Conservation (phyloP, 37 sponge, comb jelly and placozoan genomes). For the Lycopodina hypogea region DNA sequence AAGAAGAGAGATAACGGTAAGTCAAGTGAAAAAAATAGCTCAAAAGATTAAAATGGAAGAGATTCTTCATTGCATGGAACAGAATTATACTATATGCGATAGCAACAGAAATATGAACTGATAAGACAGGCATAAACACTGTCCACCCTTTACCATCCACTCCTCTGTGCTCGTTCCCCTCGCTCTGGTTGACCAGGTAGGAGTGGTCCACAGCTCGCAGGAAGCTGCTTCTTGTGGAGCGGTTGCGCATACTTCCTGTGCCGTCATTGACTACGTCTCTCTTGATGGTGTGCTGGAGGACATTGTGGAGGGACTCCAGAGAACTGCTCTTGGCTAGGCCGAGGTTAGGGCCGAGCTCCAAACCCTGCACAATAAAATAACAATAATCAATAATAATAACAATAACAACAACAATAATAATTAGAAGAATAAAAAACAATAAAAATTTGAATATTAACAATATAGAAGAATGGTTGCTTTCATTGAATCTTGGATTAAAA, state of each 20-base stretch:
- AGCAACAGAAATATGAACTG: too few relatives aligned
- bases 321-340: slow-evolving; percentile 63
- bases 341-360: slow-evolving; percentile 51
- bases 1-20: too few relatives aligned
- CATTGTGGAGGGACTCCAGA: slow-evolving; percentile 65
- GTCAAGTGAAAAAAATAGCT: too few relatives aligned
- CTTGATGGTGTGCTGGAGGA: slow-evolving; percentile 48
- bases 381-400: neutral
- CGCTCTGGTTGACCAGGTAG: neutral
- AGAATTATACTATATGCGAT: too few relatives aligned
- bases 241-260: neutral
- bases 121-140: too few relatives aligned
- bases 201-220: slow-evolving; percentile 49
- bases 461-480: neutral
- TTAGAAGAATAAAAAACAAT: neutral
- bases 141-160: slow-evolving; percentile 28
- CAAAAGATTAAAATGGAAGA: too few relatives aligned
- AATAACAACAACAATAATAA: neutral
- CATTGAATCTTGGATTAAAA: too few relatives aligned
- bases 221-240: slow-evolving; percentile 39
- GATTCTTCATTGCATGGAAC: too few relatives aligned
- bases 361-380: neutral
- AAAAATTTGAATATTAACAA: neutral
- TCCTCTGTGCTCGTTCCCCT: slow-evolving; percentile 12
- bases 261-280: slow-evolving; percentile 26